A percentile compares a stretch with the other conserved stretches of the same genome.
phyloP scores from a whole-genome alignment of 2,113 vertebrate genomes.

The Rynchops niger region DNA sequence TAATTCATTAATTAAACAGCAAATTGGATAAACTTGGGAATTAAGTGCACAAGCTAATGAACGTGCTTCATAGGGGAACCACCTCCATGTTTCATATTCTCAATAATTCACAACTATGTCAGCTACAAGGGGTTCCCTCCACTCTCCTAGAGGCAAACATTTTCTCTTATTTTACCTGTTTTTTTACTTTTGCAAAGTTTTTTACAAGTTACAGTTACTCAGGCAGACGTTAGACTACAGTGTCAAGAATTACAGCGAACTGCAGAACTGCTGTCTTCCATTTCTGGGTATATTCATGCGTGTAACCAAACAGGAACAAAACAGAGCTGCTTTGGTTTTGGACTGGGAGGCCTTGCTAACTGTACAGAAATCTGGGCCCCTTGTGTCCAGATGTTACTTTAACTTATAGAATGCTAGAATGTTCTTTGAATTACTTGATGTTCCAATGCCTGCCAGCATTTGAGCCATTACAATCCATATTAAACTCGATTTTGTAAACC shows the following conservation, averaged over 20 bases:
- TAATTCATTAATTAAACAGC: background rate
- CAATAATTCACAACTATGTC: background rate
- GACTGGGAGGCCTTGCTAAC: conserved; percentile 14
- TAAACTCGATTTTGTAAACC: conserved; percentile 34
- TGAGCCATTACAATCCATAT: background rate
- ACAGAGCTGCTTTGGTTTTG: background rate
- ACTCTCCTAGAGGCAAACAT: background rate
- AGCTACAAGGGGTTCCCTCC: background rate
- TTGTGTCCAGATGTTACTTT: conserved; percentile 15
- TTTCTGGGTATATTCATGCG: background rate
- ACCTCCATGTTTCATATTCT: background rate
- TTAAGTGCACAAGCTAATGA: background rate
- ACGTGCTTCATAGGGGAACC: background rate
- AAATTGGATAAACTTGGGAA: background rate
- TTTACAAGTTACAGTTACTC: background rate
- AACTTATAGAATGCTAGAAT: background rate
- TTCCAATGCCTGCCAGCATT: background rate
- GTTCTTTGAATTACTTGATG: conserved; percentile 15
- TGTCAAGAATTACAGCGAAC: background rate
- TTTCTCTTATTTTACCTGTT: background rate
- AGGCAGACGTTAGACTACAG: background rate
- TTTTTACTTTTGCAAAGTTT: background rate
- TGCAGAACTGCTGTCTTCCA: background rate
- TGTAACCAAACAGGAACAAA: background rate
- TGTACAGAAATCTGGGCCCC: background rate